phyloP scores from a whole-genome alignment of 2,113 vertebrate species.

The Mustela nigripes region DNA sequence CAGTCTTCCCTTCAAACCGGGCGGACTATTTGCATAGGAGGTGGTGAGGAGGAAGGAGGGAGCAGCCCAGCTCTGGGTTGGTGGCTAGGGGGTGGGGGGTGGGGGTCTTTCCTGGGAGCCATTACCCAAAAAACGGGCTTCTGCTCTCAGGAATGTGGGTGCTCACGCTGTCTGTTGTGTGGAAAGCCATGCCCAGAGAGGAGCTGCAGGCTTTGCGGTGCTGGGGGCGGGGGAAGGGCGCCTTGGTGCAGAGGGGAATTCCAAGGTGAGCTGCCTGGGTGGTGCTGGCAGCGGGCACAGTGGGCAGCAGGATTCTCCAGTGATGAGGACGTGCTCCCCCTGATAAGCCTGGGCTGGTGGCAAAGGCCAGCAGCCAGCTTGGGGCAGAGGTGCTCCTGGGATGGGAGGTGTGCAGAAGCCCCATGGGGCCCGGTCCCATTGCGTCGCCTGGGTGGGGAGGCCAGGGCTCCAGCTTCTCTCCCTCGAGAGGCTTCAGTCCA shows the following conservation, averaged over 20 bases:
- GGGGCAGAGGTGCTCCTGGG: fast-evolving
- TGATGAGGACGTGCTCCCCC: not conserved
- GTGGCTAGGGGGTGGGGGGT: not conserved
- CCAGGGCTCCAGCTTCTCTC: not conserved
- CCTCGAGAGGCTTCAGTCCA: not conserved
- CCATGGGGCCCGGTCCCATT: not conserved
- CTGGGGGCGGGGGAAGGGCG: constrained; percentile 56
- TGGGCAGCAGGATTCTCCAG: constrained; percentile 71
- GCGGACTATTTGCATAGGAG: not conserved
- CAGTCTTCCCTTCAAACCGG: not conserved
- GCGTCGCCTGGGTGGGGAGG: fast-evolving
- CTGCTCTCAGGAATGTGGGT: not conserved
- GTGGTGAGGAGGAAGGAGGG: not conserved
- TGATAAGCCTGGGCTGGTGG: not conserved
- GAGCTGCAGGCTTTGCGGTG: not conserved
- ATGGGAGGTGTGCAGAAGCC: not conserved
- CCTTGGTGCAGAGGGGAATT: constrained; percentile 78
- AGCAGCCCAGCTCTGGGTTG: not conserved
- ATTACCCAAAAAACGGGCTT: not conserved
- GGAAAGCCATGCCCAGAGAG: not conserved
- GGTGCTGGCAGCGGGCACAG: constrained; percentile 46
- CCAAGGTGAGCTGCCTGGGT: constrained; percentile 81
- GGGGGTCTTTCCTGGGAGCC: not conserved
- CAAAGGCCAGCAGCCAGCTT: not conserved
- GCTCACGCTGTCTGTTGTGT: not conserved